phyloP scores from a whole-genome alignment of 2,888 invertebrate genomes.

The Nephrocerus scutellatus region DNA sequence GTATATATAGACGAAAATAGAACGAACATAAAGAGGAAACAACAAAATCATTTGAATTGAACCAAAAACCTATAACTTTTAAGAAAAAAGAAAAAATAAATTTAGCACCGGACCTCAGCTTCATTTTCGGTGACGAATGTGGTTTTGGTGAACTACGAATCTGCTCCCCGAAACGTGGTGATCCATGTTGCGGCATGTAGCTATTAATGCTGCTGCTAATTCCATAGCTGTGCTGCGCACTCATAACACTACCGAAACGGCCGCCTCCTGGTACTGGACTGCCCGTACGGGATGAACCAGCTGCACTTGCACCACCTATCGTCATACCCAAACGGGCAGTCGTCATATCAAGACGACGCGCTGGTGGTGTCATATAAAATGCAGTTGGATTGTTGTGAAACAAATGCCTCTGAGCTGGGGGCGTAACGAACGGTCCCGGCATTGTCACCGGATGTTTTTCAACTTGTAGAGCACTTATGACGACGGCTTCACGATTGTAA shows the following conservation, averaged over 20 bases:
- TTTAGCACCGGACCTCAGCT: slow-evolving; percentile 62
- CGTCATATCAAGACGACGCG: slow-evolving; percentile 52
- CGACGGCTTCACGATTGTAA: slow-evolving; percentile 86
- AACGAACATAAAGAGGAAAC: neutral
- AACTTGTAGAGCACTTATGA: slow-evolving; percentile 87
- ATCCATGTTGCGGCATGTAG: slow-evolving; percentile 54
- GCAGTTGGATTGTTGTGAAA: slow-evolving; percentile 55
- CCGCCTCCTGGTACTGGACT: slow-evolving; percentile 55
- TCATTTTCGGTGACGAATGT: slow-evolving; percentile 86
- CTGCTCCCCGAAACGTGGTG: slow-evolving; percentile 53
- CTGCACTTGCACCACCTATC: too few relatives aligned
- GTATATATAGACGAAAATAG: slow-evolving; percentile 13
- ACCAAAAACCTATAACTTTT: too few relatives aligned
- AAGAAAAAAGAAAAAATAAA: slow-evolving; percentile 13
- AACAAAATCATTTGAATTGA: slow-evolving; percentile 4
- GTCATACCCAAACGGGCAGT: slow-evolving; percentile 22
- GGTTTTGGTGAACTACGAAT: slow-evolving; percentile 56
- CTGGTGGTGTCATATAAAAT: slow-evolving; percentile 63
- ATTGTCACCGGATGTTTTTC: slow-evolving; percentile 86
- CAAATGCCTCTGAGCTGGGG: slow-evolving; percentile 57
- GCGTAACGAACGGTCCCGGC: slow-evolving; percentile 73
- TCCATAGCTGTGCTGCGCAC: slow-evolving; percentile 46
- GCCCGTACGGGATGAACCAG: slow-evolving; percentile 37
- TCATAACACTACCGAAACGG: slow-evolving; percentile 57
- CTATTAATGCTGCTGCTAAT: too few relatives aligned